Base-by-base conservation (phyloP, 2,888 invertebrate species). In the Litoditis marina region DNA sequence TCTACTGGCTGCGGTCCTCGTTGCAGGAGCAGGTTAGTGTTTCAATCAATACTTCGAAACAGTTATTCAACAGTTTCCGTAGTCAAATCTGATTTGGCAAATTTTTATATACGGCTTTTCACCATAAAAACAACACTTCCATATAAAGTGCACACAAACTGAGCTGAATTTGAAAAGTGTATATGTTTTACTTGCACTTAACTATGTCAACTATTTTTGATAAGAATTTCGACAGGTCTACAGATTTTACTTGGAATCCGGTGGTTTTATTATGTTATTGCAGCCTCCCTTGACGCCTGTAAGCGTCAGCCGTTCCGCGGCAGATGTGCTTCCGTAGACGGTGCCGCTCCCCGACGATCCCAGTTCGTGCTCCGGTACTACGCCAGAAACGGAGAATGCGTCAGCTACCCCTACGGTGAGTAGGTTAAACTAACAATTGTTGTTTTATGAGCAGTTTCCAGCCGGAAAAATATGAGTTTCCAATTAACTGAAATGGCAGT, bases 311-410 rank as follows among this genome's bases (percentile, higher is more conserved):
- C 82, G 22, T 82, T 83, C 73, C 75, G 80, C 11, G 76, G 74
- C 13, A 47, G 68, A 36, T 76, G 80, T 56, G 79, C 80, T 19
- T 71, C 74, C 22, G 62, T 61, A 25, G 68, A 73, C 34, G 75
- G 76, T 34, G 77, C 71, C 28, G 60, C 71, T 0, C 80, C 76
- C n/a, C 76, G 65, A 31, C 22, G 82, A 51, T 82, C 81, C 2
- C 82, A 82, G 65, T 82, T 82, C 55, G 82, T 82, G 4, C 69
- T 82, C 19, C 68, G 82, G 51, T 82, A 82, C 68, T 82, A 82
- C 60, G 68, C 79, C 60, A 62, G 68, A 39, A 78, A 73, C 53
- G 77, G 74, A 53, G 83, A 83, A 65, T 82, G 82, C 64, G 81
- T 82, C 66, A 78, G 78, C 42, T 82, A 82, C 68, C 82, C 82